Base-by-base conservation (phyloP, 2,888 invertebrate species). In the Cyclophora albipunctata region DNA sequence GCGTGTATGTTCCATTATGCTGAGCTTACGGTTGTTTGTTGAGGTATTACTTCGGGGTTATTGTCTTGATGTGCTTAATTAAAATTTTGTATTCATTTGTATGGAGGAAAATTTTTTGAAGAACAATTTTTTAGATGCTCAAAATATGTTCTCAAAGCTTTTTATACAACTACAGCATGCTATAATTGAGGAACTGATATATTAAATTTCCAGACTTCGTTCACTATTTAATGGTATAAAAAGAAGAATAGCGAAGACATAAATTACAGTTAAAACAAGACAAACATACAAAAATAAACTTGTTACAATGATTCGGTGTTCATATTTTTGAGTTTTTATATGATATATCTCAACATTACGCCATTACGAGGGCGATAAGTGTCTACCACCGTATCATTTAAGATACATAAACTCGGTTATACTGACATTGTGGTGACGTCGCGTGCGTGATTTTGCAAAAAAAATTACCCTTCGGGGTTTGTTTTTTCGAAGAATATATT, bases 401-500 rank as follows among this genome's bases (percentile, higher is more conserved):
- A 50, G 57, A 55, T 57, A 52, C 57, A 61, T 59, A 56, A 61
- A 61, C 57, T 59, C 56, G 56, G 57, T 50, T 57, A 56, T 52
- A 49, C 53, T 59, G 57, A 54, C 59, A 52, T 50, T 55, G 48
- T 51, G 49, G 54, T 50, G 43, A 46, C 50, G 40, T 48, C 55
- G 45, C 60, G 63, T 37, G 37, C 63, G 62, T 73, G 76, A 73
- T 67, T 68, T 65, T 62, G 68, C 69, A 69, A 64, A 68, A 72
- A 61, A 63, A 60, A 58, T 54, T 60, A 61, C 60, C 51, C 54
- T 52, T 49, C 50, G 49, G 35, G 55, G 68, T 76, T 79, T 78
- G 73, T 76, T 74, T 78, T 78, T 74, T 69, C 66, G 49, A 54
- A 67, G 64, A 69, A 76, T 75, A 73, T 74, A 70, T 74, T 76